Base-by-base conservation (phyloP, 37 sponge, comb jelly and placozoan genomes). In the Bolinopsis microptera region DNA sequence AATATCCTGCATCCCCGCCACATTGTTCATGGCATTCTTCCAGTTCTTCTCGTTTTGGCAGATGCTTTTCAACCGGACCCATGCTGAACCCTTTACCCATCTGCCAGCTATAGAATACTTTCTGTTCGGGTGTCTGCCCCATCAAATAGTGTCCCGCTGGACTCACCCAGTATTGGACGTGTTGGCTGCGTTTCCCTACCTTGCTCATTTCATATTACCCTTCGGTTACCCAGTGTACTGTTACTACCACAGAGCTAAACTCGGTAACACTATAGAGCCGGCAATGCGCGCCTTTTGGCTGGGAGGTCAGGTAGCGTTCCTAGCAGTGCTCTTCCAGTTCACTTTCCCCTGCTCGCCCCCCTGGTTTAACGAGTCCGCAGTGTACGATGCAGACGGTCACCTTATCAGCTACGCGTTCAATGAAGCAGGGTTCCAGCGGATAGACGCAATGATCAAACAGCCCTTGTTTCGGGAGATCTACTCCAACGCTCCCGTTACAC, bases 161-260 rank as follows among this genome's bases (percentile, higher is more conserved):
- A 80, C 82, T 3, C 82, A 80, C 82, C 82, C 82, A 3, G 32
- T 80, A 24, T 30, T 80, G 22, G 82, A 80, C 38, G 35, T 80
- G 1, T 5, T 34, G 8, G 82, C 82, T 2, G 82, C 82, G 3
- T 23, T 33, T 0, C 82, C 82, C 37, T 80, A 80, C 82, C 82
- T 80, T 1, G 82, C 38, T 22, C 82, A 80, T 37, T 80, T 80
- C 82, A 28, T 80, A 13, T 30, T 80, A 28, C 82, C 82, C 37
- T 80, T 80, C 82, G 82, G 82, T 3, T 80, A 80, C 82, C 82
- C 82, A 5, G 82, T 80, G 23, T 80, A 80, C 38, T 80, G 82
- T 30, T 80, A 35, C 82, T 80, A 80, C 38, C 82, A 80, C 38
- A 34, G 82, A 13, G 35, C 82, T 33, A 80, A 80, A 34, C 36